Conservation (phyloP, 2,113 vertebrate species). For the Thymallus thymallus region DNA sequence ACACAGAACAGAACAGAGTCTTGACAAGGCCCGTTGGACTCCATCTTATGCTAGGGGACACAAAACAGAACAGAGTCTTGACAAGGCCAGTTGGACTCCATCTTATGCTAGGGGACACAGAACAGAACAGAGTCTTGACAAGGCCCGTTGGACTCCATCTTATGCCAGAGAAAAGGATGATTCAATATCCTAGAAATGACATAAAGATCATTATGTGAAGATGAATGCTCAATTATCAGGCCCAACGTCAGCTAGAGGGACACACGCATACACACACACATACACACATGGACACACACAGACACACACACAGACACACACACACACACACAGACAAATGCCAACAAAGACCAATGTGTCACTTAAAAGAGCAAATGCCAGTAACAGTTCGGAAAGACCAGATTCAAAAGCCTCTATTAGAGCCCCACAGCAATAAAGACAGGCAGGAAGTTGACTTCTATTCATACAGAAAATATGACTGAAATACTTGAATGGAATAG, state of each 20-base stretch:
- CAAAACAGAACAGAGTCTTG: no score
- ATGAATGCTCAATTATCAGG: constrained; percentile 35
- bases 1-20: constrained; percentile 6
- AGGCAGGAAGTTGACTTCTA: neutral
- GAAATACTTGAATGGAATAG: neutral
- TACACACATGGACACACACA: no score
- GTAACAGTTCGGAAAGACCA: constrained; percentile 54
- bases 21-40: constrained; percentile 6
- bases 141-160: constrained; percentile 7
- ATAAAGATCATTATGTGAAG: constrained; percentile 62
- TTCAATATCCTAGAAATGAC: constrained; percentile 54
- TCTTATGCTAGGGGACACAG: no score
- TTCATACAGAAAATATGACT: neutral
- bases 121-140: constrained; percentile 7
- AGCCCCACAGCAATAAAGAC: no score
- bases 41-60: constrained; percentile 44
- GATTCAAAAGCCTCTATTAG: neutral
- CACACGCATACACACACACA: neutral
- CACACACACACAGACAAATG: constrained; percentile 50
- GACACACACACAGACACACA: neutral
- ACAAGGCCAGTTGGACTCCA: no score
- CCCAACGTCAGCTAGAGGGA: constrained; percentile 32
- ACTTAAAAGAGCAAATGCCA: constrained; percentile 63
- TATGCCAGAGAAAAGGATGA: constrained; percentile 58
- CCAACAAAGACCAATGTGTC: constrained; percentile 65